phyloP scores from a whole-genome alignment of 2,888 invertebrate species.

The Metacarcinus magister region DNA sequence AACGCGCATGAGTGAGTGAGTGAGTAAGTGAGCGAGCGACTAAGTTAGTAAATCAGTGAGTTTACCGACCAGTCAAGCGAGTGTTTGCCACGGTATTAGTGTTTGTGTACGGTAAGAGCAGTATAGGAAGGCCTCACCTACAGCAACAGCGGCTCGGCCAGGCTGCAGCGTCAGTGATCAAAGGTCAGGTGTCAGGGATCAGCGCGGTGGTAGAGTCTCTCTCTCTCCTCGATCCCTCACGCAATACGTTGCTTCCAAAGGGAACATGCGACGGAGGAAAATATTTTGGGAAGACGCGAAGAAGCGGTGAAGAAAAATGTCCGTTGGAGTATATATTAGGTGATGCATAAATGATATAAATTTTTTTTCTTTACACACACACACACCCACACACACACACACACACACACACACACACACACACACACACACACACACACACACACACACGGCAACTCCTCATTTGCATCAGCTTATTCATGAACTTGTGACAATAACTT shows the following conservation, averaged over 20 bases:
- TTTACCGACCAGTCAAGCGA: not conserved
- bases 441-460: not conserved
- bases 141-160: not conserved
- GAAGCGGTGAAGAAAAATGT: not conserved
- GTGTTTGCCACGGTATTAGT: conserved; percentile 21
- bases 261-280: not conserved
- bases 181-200: conserved; percentile 49
- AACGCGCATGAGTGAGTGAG: conserved; percentile 13
- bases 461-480: not conserved
- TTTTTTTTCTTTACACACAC: not conserved
- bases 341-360: not conserved
- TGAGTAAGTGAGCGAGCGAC: too few species aligned
- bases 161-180: not conserved
- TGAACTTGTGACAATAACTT: too few species aligned
- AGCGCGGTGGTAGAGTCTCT: not conserved
- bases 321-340: not conserved
- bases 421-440: conserved; percentile 39
- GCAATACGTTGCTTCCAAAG: not conserved
- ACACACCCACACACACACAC: conserved; percentile 28
- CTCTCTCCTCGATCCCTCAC: not conserved
- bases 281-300: conserved; percentile 33
- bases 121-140: not conserved
- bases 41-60: not conserved
- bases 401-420: conserved; percentile 39
- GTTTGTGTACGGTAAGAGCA: not conserved